Base-by-base conservation (phyloP, 92 coral and sea anemone species). In the Hydrozoanthus gracilis region DNA sequence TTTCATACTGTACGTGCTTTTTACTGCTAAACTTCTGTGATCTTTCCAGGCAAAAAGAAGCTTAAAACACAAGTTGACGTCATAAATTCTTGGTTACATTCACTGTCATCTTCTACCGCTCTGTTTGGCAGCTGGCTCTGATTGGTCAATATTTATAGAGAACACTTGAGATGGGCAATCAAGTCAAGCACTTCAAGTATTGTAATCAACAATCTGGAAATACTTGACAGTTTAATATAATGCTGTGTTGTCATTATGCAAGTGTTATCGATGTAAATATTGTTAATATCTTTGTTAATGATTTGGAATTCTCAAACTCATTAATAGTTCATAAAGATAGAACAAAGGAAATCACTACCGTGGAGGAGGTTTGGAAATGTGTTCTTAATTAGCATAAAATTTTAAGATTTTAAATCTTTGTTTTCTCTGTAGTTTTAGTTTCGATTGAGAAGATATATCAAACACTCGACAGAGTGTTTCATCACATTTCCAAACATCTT, bases 131-230 rank as follows among this genome's bases (percentile, higher is more conserved):
- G 46, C 3, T 46, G 73, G 73, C 46, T 61, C 20, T 68, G 73
- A 68, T 68, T 18, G 73, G 73, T 68, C 73, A 46, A 68, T 68
- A 68, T 17, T 68, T 68, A 68, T 68, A 68, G 73, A 20, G 73
- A 68, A 68, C 73, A 68, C 45, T 68, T 68, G 73, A 68, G 46
- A 18, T 9, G 15, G 73, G 8, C 73, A 68, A 68, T 68, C 73
- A 68, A 68, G 73, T 20, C 73, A 68, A 68, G 73, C 73, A 68
- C 47, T 68, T 68, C 73, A 68, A 68, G 73, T 68, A 68, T 46
- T 68, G 47, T 20, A 68, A 68, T 68, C 73, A 68, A 68, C 73
- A 68, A 16, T 68, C 73, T 68, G 44, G 73, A 68, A 17, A 68
- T 20, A 68, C 73, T 18, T 4, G 73, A 68, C 47, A 6, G 73